phyloP scores from a whole-genome alignment of 23 tunicate species.

The Phallusia fumigata region DNA sequence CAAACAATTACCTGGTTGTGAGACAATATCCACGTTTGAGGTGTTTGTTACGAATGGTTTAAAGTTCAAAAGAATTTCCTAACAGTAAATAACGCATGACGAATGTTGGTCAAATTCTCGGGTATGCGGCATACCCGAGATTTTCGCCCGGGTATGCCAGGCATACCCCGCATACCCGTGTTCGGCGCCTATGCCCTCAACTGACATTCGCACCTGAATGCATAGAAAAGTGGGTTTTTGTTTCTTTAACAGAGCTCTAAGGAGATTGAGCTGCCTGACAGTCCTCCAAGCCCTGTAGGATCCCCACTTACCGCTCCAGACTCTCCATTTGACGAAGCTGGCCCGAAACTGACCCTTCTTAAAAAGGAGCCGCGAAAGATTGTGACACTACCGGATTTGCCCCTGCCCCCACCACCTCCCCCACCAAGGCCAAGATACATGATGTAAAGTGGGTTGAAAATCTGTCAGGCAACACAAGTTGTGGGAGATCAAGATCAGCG shows the following conservation, averaged over 20 bases:
- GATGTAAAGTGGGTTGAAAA: not conserved
- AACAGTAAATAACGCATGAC: no score
- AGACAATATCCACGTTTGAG: no score
- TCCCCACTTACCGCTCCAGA: slow-evolving; percentile 61
- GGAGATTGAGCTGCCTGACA: slow-evolving; percentile 11
- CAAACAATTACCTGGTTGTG: no score
- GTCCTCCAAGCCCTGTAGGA: slow-evolving; percentile 64
- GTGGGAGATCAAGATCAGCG: not conserved
- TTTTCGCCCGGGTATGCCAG: no score
- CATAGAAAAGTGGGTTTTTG: no score
- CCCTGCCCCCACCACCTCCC: slow-evolving; percentile 92
- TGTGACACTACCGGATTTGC: slow-evolving; percentile 91
- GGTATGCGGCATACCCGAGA: no score
- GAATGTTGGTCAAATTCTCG: no score
- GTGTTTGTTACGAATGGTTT: no score
- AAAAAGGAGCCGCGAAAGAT: slow-evolving; percentile 72
- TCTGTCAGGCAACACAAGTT: not conserved
- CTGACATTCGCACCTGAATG: no score
- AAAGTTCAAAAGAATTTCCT: no score
- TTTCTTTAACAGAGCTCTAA: not conserved
- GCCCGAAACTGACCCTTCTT: slow-evolving; percentile 34
- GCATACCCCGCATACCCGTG: no score
- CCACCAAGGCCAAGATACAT: slow-evolving; percentile 80
- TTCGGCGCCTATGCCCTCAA: no score
- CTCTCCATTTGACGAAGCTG: slow-evolving; percentile 26